These are phyloP conservation scores for Trilocha varians DNA, from an alignment of 2,888 invertebrate species.

Conservation along the genomic window DNA sequence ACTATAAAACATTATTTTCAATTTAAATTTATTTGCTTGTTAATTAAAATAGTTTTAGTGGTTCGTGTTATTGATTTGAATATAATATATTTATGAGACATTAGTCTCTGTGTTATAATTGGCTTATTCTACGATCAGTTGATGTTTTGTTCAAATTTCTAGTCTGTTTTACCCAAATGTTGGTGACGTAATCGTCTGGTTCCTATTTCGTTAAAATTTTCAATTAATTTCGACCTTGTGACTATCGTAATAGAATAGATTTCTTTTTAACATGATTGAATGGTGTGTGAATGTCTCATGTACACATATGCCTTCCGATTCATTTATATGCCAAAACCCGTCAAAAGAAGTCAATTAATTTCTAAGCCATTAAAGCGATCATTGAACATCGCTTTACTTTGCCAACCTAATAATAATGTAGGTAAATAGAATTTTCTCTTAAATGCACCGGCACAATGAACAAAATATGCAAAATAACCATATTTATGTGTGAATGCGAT, in stretches of 20 bases:
- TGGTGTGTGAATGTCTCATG: constrained; percentile 51
- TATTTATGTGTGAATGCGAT: constrained; percentile 11
- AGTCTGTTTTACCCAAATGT: constrained; percentile 63
- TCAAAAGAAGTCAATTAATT: constrained; percentile 63
- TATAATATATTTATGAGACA: constrained; percentile 2
- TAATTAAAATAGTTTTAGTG: constrained; percentile 49
- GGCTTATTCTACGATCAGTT: constrained; percentile 39
- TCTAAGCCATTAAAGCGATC: constrained; percentile 50
- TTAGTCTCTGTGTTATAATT: constrained; percentile 41
- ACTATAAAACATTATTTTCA: constrained; percentile 57
- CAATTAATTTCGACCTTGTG: constrained; percentile 30
- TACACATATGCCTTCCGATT: constrained; percentile 23
- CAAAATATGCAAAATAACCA: constrained; percentile 31
- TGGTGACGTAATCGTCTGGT: constrained; percentile 48
- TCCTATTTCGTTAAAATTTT: constrained; percentile 45
- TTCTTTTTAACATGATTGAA: constrained; percentile 36
- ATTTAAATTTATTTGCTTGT: constrained; percentile 68
- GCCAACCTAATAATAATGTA: constrained; percentile 45
- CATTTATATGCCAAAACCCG: constrained; percentile 34
- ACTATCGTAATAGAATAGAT: constrained; percentile 27
- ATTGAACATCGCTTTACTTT: constrained; percentile 53
- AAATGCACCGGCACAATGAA: constrained; percentile 63
- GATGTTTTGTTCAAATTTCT: constrained; percentile 47
- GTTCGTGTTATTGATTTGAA: constrained; percentile 35
- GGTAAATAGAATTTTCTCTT: constrained; percentile 33